phyloP scores from a whole-genome alignment of 2,888 invertebrate genomes.

The Zelleria hepariella region DNA sequence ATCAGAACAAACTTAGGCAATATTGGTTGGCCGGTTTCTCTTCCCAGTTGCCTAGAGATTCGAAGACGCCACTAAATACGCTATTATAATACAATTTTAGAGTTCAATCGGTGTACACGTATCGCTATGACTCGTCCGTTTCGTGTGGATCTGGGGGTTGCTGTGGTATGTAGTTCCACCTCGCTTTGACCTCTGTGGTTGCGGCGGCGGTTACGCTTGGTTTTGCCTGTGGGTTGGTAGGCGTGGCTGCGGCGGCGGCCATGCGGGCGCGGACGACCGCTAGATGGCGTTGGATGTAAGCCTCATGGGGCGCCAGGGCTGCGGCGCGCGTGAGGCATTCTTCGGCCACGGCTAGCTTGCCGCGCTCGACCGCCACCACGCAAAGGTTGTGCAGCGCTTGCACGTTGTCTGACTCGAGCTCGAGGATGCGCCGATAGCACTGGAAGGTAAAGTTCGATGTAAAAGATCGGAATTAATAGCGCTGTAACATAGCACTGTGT shows the following conservation, averaged over 20 bases:
- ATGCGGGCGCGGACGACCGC: conserved; percentile 84
- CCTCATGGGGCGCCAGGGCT: conserved; percentile 87
- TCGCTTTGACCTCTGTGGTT: conserved; percentile 48
- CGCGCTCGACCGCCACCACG: conserved; percentile 95
- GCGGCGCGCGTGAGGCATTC: conserved; percentile 87
- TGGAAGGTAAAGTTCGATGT: conserved; percentile 41
- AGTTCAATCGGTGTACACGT: background rate
- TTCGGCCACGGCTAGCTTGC: conserved; percentile 87
- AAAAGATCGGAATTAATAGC: no score
- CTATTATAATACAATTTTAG: no score
- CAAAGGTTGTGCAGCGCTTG: conserved; percentile 97
- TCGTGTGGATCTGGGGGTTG: conserved; percentile 64
- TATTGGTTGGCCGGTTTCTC: conserved; percentile 1
- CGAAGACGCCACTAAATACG: background rate
- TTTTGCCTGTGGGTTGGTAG: conserved; percentile 18
- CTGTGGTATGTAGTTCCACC: conserved; percentile 68
- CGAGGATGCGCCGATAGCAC: conserved; percentile 92
- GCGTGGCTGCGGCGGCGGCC: conserved; percentile 22
- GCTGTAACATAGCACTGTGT: no score
- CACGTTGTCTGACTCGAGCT: conserved; percentile 90
- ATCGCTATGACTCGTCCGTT: conserved; percentile 46
- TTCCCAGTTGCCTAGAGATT: background rate
- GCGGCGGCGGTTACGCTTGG: conserved; percentile 16
- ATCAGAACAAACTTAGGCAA: conserved; percentile 4
- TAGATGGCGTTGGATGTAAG: conserved; percentile 91